Evolutionary conservation across 2,113 vertebrate species (phyloP), one percentile per base, ranked within the genome.

Genomic region (Podiceps cristatus): DNA sequence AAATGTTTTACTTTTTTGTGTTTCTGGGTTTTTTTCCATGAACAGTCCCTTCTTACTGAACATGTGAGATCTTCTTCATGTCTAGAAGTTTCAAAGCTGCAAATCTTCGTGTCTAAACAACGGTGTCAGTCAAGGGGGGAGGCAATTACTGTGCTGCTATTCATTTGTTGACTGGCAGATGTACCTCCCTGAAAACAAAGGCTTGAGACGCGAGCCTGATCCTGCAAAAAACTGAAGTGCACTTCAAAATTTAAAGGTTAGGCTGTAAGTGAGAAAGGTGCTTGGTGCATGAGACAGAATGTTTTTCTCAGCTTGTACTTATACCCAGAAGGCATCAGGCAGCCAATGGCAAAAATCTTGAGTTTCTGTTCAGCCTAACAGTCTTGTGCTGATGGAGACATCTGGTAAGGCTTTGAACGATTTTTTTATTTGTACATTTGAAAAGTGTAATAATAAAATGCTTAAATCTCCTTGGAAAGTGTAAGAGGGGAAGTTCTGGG

Each of bases 171-270:
- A 60, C 80, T 97, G 91, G 84, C 71, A 90, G 84, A 88, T 95
- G 16, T 3, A 66, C 93, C 73, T 91, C 44, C 66, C 71, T 72
- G 37, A 77, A 97, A 94, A 94, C 74, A 88, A 89, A 93, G 89
- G 55, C 66, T 89, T 75, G 55, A 89, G 89, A 75, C 37, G 9
- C 0, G 11, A 85, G 58, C 59, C 67, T 69, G 37, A 90, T 91
- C 66, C 37, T 76, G 74, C 74, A 76, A 86, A 93, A 85, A 89
- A 24, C 27, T 87, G 59, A 87, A 90, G 40, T n/a, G 58, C 84
- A 47, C 78, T 93, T 93, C 79, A 90, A 81, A 94, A 94, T 69
- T 68, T 85, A 93, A 95, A 94, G 71, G 89, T 79, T 94, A 92
- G 35, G 42, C 49, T 90, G 40, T 62, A 71, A 86, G 75, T 64